These are phyloP conservation scores for Chironomus tentans DNA, from an alignment of 2,888 invertebrate genomes.

Conservation along the genomic window DNA sequence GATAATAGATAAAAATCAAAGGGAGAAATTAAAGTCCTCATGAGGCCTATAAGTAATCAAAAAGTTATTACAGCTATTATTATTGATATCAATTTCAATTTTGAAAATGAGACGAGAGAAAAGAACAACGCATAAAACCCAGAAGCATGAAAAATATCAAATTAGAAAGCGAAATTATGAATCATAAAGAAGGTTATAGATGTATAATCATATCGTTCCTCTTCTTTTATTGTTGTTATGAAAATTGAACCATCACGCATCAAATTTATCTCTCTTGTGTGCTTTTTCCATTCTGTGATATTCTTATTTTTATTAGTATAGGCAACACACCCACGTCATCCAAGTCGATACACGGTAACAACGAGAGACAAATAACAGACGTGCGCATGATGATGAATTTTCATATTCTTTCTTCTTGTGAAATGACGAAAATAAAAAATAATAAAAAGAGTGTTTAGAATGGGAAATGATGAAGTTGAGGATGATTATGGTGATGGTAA, in stretches of 20 bases:
- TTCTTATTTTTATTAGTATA: neutral
- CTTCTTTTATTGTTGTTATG: neutral
- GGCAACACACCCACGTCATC: neutral
- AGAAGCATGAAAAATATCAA: neutral
- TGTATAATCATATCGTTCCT: neutral
- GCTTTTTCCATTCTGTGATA: no score
- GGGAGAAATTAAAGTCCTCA: no score
- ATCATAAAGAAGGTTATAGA: constrained; percentile 1
- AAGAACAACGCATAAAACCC: no score
- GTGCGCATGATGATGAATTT: neutral
- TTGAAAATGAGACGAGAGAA: constrained; percentile 3
- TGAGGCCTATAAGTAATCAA: no score
- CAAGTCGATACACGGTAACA: no score
- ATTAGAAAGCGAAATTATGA: neutral
- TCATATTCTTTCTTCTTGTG: no score
- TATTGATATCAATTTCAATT: neutral
- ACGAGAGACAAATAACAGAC: neutral
- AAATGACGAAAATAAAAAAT: neutral
- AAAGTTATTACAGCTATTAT: no score
- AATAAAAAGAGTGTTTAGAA: neutral
- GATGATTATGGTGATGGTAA: neutral
- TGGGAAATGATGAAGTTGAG: no score
- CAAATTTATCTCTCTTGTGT: neutral
- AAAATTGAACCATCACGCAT: constrained; percentile 18
- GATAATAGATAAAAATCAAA: no score